Conservation (phyloP, 2,113 vertebrate genomes). For the Proteles cristata region DNA sequence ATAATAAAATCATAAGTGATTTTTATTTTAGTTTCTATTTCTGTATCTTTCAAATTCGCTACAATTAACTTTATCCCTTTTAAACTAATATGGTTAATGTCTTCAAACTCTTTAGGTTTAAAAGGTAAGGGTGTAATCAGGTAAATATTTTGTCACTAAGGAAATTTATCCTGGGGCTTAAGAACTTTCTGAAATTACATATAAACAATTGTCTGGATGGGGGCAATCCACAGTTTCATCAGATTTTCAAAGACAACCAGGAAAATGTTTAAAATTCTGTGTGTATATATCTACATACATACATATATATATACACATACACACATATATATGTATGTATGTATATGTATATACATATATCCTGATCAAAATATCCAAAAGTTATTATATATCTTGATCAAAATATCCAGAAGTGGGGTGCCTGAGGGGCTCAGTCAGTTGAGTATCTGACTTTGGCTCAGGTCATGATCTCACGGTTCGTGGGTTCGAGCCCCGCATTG, state of each 20-base stretch:
- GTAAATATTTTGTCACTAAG: background rate
- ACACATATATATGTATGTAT: no score
- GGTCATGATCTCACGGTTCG: no score
- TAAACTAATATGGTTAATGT: background rate
- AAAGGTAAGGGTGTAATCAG: background rate
- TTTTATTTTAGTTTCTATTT: constrained; percentile 22
- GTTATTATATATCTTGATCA: background rate
- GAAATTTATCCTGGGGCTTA: background rate
- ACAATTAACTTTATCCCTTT: background rate
- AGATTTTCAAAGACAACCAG: background rate
- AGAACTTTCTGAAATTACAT: background rate
- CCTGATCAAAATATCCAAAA: background rate
- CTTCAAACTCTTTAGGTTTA: background rate
- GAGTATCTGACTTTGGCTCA: no score
- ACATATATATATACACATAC: no score
- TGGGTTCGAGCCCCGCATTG: no score
- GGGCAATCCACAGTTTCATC: background rate
- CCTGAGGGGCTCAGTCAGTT: no score
- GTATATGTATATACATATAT: background rate
- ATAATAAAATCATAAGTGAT: background rate
- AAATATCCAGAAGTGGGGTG: no score
- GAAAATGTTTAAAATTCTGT: no score
- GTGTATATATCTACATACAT: no score
- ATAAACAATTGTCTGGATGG: background rate
- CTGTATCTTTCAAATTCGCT: constrained; percentile 1